A percentile compares a stretch with the other conserved stretches of the same genome.
phyloP scores from a whole-genome alignment of 2,797 vertebrate species.

The Pangasius larnaudii region DNA sequence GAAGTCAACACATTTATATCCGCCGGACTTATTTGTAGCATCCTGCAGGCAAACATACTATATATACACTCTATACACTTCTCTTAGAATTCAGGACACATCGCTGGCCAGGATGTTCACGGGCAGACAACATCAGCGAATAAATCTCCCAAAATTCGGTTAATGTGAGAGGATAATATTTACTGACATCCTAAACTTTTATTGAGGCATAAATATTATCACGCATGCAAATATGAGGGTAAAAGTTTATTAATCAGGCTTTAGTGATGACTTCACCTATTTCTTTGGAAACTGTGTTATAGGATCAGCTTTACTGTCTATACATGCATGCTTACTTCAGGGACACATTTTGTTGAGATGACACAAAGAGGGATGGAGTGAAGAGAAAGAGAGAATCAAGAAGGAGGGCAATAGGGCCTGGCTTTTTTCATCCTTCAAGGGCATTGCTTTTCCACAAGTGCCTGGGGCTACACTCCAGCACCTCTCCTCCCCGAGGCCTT shows the following conservation, averaged over 20 bases:
- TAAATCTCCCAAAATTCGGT: slow-evolving; percentile 21
- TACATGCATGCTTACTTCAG: slow-evolving; percentile 67
- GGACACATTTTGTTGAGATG: slow-evolving; percentile 64
- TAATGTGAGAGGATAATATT: slow-evolving; percentile 29
- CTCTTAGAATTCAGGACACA: slow-evolving; percentile 31
- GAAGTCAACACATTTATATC: slow-evolving; percentile 60
- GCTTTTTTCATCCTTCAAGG: slow-evolving; percentile 81
- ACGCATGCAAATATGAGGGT: slow-evolving; percentile 72
- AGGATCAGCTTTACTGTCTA: slow-evolving; percentile 17
- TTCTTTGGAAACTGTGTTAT: slow-evolving; percentile 12
- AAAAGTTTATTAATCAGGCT: slow-evolving; percentile 80
- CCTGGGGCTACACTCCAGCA: slow-evolving; percentile 96
- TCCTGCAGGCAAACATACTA: slow-evolving; percentile 48
- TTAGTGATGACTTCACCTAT: slow-evolving; percentile 55
- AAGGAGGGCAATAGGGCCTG: slow-evolving; percentile 55
- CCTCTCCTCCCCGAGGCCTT: slow-evolving; percentile 98
- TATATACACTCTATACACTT: slow-evolving; percentile 33
- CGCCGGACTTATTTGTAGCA: slow-evolving; percentile 58
- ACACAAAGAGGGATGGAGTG: slow-evolving; percentile 37
- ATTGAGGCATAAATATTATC: slow-evolving; percentile 78
- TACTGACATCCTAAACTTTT: slow-evolving; percentile 63
- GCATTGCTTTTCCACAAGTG: slow-evolving; percentile 95
- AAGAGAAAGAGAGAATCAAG: slow-evolving; percentile 52
- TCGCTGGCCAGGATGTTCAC: slow-evolving; percentile 14
- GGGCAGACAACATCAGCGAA: slow-evolving; percentile 18